Percentiles rank a stretch among this genome's conserved stretches.
Evolutionary conservation across 2,797 vertebrate species (phyloP).

Genomic region (Erpetoichthys calabaricus): DNA sequence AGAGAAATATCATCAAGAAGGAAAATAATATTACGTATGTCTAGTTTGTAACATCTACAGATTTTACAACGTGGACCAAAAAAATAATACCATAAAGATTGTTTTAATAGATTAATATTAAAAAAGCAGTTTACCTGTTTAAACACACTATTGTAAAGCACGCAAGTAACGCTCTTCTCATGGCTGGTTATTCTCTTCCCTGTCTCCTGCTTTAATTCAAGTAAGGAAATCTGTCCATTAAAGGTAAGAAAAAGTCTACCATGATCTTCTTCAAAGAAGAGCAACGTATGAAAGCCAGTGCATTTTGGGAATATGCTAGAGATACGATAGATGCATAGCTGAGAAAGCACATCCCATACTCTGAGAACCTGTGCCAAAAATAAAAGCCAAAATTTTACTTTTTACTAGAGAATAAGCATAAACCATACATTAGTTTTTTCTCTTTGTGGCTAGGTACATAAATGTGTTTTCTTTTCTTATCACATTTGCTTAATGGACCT

Average conservation of each 20-base stretch:
- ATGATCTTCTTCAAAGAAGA: conserved; percentile 53
- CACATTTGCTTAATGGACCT: no score
- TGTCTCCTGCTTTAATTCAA: conserved; percentile 40
- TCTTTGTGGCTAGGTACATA: no score
- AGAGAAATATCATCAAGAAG: no score
- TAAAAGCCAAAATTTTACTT: background rate
- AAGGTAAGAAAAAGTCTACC: conserved; percentile 53
- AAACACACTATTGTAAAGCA: conserved; percentile 40
- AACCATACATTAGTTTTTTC: no score
- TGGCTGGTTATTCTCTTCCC: conserved; percentile 43
- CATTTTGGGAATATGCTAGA: conserved; percentile 49
- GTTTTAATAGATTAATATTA: background rate
- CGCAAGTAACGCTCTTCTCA: conserved; percentile 42
- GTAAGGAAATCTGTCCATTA: conserved; percentile 45
- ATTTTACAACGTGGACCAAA: no score
- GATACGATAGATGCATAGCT: conserved; percentile 52
- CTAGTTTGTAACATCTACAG: no score
- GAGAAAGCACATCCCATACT: conserved; percentile 59
- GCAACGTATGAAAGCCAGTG: conserved; percentile 41
- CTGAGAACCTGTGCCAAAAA: conserved; percentile 49
- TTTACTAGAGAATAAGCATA: no score
- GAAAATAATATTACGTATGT: no score
- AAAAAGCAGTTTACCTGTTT: conserved; percentile 35
- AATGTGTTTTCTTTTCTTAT: no score
- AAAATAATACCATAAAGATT: background rate